Conservation (phyloP, 2,888 invertebrate genomes). For the Ptycholaimellus sp. region DNA sequence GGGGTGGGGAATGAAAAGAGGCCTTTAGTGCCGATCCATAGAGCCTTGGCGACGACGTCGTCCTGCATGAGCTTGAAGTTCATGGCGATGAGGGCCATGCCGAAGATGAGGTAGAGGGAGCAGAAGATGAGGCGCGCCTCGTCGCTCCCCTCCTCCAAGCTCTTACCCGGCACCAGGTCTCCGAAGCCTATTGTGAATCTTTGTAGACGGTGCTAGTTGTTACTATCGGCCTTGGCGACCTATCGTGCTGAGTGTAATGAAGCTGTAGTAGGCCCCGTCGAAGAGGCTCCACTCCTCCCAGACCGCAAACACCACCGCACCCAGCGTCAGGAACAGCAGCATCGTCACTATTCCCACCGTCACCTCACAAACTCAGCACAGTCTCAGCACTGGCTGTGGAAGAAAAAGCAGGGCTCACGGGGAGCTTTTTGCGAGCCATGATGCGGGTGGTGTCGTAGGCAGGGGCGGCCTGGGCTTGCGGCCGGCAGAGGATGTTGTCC, state of each 20-base stretch:
- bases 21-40: slow-evolving; percentile 24
- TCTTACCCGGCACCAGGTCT: slow-evolving; percentile 24
- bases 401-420: too few relatives aligned
- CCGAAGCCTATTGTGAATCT: slow-evolving; percentile 20
- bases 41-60: slow-evolving; percentile 26
- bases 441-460: too few relatives aligned
- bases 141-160: slow-evolving; percentile 20
- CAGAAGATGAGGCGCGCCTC: slow-evolving; percentile 21
- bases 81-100: slow-evolving; percentile 78
- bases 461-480: too few relatives aligned
- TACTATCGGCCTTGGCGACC: neutral
- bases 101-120: slow-evolving; percentile 24
- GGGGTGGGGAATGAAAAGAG: too few relatives aligned
- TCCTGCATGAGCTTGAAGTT: slow-evolving; percentile 71
- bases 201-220: neutral
- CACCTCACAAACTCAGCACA: too few relatives aligned
- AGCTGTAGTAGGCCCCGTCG: slow-evolving; percentile 40
- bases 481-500: too few relatives aligned
- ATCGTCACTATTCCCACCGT: slow-evolving; percentile 68
- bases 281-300: slow-evolving; percentile 81
- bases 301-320: slow-evolving; percentile 65
- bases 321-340: slow-evolving; percentile 64
- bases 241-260: slow-evolving; percentile 21
- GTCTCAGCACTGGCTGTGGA: too few relatives aligned
- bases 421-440: too few relatives aligned